Evolutionary conservation across 35 echinoderm and acorn worm species (phyloP).

Genomic region (Anneissia japonica): DNA sequence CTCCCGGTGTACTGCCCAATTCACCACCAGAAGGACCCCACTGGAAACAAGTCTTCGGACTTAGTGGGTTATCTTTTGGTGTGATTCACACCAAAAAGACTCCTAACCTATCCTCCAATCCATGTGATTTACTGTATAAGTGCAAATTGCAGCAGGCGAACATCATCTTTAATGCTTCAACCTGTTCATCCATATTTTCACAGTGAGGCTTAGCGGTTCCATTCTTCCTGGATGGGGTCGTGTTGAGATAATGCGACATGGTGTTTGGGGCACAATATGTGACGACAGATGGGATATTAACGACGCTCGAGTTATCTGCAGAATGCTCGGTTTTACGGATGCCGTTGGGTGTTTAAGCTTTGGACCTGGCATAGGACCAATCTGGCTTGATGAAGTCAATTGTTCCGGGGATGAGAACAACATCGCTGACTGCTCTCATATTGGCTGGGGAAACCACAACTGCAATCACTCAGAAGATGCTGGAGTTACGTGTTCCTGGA

Average conservation of each 20-base stretch:
- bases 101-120: too few species aligned
- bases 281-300: slow-evolving; percentile 20
- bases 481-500: neutral
- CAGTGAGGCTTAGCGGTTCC: neutral
- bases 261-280: slow-evolving; percentile 34
- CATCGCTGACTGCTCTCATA: neutral
- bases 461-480: neutral
- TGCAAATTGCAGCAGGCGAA: too few species aligned
- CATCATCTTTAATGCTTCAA: too few species aligned
- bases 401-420: neutral
- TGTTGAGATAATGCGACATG: slow-evolving; percentile 13
- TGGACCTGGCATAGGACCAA: neutral
- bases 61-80: too few species aligned
- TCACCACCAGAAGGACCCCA: too few species aligned
- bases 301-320: slow-evolving; percentile 22
- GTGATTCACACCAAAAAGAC: too few species aligned
- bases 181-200: neutral
- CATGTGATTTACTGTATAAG: too few species aligned
- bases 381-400: neutral
- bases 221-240: slow-evolving; percentile 12
- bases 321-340: neutral
- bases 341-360: neutral
- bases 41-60: too few species aligned
- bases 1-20: too few species aligned
- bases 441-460: neutral